A percentile compares a stretch with the other conserved stretches of the same genome.
Conservation (phyloP, 2,888 invertebrate genomes). For the Drosophila subquinaria region DNA sequence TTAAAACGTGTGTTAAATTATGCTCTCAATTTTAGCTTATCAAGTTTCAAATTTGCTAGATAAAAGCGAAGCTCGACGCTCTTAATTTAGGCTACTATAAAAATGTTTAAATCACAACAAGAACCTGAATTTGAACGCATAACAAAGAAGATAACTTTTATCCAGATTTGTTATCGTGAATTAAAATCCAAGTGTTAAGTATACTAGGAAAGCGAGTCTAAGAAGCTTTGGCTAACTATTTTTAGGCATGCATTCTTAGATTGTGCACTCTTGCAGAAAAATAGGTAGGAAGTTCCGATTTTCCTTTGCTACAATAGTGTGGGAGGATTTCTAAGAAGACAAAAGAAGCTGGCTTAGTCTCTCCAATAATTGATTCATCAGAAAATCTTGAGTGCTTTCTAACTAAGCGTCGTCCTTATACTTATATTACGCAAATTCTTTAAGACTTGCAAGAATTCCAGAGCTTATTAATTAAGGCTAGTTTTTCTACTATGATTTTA, state of each 20-base stretch:
- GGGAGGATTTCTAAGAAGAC: too few species aligned
- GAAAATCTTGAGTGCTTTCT: too few species aligned
- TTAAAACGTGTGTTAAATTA: not conserved
- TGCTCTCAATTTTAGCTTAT: not conserved
- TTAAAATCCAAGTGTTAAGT: not conserved
- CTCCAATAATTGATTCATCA: too few species aligned
- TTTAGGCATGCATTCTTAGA: not conserved
- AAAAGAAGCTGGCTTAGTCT: too few species aligned
- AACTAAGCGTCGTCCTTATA: too few species aligned
- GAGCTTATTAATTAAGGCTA: too few species aligned
- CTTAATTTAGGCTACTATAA: not conserved
- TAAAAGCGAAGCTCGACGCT: not conserved
- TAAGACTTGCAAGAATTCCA: too few species aligned
- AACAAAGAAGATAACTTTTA: not conserved
- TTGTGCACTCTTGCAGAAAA: too few species aligned
- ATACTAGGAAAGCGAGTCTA: not conserved
- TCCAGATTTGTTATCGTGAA: not conserved
- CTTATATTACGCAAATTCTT: too few species aligned
- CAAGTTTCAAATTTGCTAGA: not conserved
- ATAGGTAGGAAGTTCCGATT: too few species aligned
- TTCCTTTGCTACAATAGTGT: too few species aligned
- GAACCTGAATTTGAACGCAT: not conserved
- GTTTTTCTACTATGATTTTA: too few species aligned
- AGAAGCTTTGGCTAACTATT: not conserved
- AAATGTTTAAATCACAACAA: not conserved